phyloP scores from a whole-genome alignment of 2,888 invertebrate species.

The Opisthograptis luteolata region DNA sequence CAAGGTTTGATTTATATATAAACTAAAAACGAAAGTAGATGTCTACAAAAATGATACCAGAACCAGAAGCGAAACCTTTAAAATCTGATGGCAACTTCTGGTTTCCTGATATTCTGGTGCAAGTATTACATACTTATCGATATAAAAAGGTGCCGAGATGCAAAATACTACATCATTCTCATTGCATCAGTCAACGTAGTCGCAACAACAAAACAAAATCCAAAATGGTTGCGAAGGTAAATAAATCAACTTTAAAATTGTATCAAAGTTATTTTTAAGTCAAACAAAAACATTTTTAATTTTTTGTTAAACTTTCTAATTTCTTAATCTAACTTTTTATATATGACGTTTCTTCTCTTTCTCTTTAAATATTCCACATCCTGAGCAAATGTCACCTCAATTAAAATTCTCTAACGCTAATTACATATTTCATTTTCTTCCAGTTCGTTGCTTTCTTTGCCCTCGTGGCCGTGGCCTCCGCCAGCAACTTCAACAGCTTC shows the following conservation, averaged over 20 bases:
- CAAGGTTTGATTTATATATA: constrained; percentile 12
- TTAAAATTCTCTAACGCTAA: too few relatives aligned
- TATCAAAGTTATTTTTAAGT: too few relatives aligned
- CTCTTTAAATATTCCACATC: too few relatives aligned
- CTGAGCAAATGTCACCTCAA: too few relatives aligned
- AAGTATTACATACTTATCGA: constrained; percentile 33
- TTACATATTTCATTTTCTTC: constrained; percentile 27
- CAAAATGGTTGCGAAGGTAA: constrained; percentile 74
- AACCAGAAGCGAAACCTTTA: constrained; percentile 27
- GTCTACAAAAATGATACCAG: not conserved
- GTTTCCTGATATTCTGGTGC: constrained; percentile 49
- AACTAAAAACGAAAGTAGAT: constrained; percentile 21
- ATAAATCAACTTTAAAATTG: too few relatives aligned
- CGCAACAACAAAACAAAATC: constrained; percentile 46
- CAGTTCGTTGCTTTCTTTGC: constrained; percentile 64
- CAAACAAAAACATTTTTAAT: too few relatives aligned
- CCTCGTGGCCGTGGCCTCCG: constrained; percentile 53
- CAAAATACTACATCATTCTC: constrained; percentile 46
- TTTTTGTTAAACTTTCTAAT: too few relatives aligned
- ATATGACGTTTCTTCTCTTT: too few relatives aligned
- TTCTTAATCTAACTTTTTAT: too few relatives aligned
- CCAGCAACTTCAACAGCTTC: constrained; percentile 66
- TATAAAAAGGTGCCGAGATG: constrained; percentile 52
- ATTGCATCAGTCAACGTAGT: constrained; percentile 57
- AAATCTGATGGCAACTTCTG: constrained; percentile 11